These are phyloP conservation scores for Temnopleurus reevesii DNA, from an alignment of 53 echinoderm and acorn worm species.

Conservation along the genomic window DNA sequence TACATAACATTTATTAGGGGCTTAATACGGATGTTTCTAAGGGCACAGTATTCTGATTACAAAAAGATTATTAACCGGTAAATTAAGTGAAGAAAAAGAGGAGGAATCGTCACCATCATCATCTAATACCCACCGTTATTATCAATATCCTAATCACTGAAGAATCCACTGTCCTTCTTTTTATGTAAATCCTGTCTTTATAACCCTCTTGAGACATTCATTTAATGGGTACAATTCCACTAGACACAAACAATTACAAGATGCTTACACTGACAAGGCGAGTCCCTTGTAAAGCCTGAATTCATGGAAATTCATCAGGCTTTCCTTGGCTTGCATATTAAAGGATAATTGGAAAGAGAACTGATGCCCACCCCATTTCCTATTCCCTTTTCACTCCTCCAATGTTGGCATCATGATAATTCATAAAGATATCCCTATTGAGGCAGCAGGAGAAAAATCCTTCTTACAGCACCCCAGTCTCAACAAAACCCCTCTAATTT, in stretches of 20 bases:
- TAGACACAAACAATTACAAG: not conserved
- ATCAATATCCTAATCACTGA: not conserved
- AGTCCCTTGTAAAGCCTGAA: not conserved
- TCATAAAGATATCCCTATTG: too few relatives aligned
- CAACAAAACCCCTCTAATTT: too few relatives aligned
- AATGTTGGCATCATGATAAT: too few relatives aligned
- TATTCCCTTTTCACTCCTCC: too few relatives aligned
- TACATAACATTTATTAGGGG: too few relatives aligned
- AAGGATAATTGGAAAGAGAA: not conserved
- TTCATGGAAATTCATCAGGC: not conserved
- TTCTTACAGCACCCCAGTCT: too few relatives aligned
- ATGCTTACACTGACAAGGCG: not conserved
- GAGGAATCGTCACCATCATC: slow-evolving; percentile 7
- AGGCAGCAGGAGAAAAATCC: too few relatives aligned
- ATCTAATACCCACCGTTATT: not conserved
- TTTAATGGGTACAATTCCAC: not conserved
- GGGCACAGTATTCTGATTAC: too few relatives aligned
- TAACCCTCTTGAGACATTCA: not conserved
- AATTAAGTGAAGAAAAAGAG: too few relatives aligned
- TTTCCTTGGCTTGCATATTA: not conserved
- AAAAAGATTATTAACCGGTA: too few relatives aligned
- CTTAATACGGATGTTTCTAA: too few relatives aligned
- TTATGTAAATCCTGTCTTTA: not conserved
- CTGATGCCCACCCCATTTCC: not conserved
- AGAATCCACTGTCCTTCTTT: not conserved